Percentiles rank a stretch among this genome's conserved stretches.
These are phyloP conservation scores for Ctenopoma multispine DNA, from an alignment of 2,797 vertebrate genomes.

Conservation along the genomic window DNA sequence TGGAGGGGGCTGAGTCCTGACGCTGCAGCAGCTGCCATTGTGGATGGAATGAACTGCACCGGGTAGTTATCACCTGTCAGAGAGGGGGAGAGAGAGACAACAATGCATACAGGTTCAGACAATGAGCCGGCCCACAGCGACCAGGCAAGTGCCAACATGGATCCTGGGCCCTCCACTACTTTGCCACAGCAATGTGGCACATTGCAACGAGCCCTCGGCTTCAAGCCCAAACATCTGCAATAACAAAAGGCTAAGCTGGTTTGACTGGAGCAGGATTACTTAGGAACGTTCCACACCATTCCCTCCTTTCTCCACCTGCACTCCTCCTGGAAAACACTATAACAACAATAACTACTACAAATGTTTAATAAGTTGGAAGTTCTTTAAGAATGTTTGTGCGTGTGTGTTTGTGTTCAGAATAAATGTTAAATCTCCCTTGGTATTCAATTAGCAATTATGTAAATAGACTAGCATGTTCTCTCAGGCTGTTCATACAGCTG, in stretches of 20 bases:
- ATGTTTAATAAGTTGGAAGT: slow-evolving; percentile 32
- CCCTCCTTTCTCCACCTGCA: slow-evolving; percentile 58
- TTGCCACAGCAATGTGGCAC: slow-evolving; percentile 79
- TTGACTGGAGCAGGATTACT: slow-evolving; percentile 86
- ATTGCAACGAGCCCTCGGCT: slow-evolving; percentile 83
- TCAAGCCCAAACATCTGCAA: slow-evolving; percentile 96
- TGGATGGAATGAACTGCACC: slow-evolving; percentile 99
- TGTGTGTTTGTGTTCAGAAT: slow-evolving; percentile 21
- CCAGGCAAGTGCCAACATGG: slow-evolving; percentile 94
- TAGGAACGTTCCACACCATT: slow-evolving; percentile 78
- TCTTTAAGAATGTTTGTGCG: slow-evolving; percentile 29
- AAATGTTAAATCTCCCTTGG: slow-evolving; percentile 33
- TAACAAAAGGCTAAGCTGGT: slow-evolving; percentile 92
- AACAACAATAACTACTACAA: slow-evolving; percentile 27
- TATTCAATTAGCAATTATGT: slow-evolving; percentile 59
- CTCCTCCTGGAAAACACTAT: slow-evolving; percentile 36
- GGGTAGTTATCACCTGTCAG: slow-evolving; percentile 99
- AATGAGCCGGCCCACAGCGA: slow-evolving; percentile 90
- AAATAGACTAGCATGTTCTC: slow-evolving; percentile 69
- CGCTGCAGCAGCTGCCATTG: slow-evolving; percentile 99
- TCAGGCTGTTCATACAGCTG: slow-evolving; percentile 73
- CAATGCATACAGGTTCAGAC: slow-evolving; percentile 99
- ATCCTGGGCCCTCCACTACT: slow-evolving; percentile 70
- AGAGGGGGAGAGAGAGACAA: slow-evolving; percentile 83
- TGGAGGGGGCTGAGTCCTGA: slow-evolving; percentile 99